phyloP scores from a whole-genome alignment of 2,113 vertebrate species.

The Drymodes brunneopygia region DNA sequence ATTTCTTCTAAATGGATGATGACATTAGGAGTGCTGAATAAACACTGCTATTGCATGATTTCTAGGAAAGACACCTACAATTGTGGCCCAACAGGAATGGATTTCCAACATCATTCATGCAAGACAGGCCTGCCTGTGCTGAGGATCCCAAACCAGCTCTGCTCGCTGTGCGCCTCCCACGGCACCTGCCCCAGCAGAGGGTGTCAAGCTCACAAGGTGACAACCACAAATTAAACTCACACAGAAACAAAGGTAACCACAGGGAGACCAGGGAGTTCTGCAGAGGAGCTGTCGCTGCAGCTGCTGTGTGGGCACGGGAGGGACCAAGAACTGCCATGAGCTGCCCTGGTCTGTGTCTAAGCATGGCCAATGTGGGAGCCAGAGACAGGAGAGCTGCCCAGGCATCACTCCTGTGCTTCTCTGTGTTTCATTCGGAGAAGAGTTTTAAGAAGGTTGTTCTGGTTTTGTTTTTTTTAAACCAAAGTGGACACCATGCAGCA shows the following conservation, averaged over 20 bases:
- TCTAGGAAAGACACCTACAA: not conserved
- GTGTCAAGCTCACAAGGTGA: not conserved
- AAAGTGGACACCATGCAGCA: not conserved
- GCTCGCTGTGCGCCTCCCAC: fast-evolving
- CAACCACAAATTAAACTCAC: not conserved
- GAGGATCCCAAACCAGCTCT: not conserved
- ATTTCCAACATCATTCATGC: not conserved
- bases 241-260: not conserved
- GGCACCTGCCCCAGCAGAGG: not conserved
- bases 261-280: not conserved
- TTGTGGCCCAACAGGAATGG: not conserved
- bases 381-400: not conserved
- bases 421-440: not conserved
- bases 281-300: fast-evolving
- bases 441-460: not conserved
- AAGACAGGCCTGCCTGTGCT: not conserved
- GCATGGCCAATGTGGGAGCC: fast-evolving
- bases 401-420: not conserved
- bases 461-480: not conserved
- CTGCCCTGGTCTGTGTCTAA: fast-evolving
- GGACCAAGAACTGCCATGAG: not conserved
- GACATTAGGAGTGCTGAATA: not conserved
- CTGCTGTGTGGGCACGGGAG: not conserved
- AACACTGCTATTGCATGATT: not conserved
- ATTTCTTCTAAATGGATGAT: not conserved